Percentiles rank a stretch among this genome's conserved stretches.
Evolutionary conservation across 2,113 vertebrate species (phyloP).

Genomic region (Oreochromis niloticus): DNA sequence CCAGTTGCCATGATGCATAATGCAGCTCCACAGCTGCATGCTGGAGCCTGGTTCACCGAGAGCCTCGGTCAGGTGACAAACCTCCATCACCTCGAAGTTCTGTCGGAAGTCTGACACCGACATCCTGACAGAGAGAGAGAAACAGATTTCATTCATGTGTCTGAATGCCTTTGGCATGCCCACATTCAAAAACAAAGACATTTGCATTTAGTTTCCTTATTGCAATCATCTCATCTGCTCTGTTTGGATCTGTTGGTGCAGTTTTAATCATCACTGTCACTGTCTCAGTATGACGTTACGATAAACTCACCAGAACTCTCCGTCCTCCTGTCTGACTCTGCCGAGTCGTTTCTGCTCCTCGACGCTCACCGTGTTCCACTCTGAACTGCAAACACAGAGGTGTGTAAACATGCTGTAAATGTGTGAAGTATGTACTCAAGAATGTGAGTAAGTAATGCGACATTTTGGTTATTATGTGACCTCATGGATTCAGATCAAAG

Average conservation of each 20-base stretch:
- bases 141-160: background rate
- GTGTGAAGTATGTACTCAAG: background rate
- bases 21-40: slow-evolving; percentile 55
- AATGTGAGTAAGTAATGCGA: background rate
- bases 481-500: background rate
- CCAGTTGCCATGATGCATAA: slow-evolving; percentile 69
- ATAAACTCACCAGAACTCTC: slow-evolving; percentile 64
- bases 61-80: slow-evolving; percentile 67
- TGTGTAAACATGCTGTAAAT: background rate
- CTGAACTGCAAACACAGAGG: slow-evolving; percentile 4
- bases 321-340: slow-evolving; percentile 36
- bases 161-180: background rate
- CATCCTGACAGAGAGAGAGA: slow-evolving; percentile 63
- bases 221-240: background rate
- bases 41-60: background rate
- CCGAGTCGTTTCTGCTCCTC: slow-evolving; percentile 52
- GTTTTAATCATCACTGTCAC: accelerated
- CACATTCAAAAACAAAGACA: background rate
- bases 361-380: slow-evolving; percentile 37
- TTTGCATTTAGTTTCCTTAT: background rate
- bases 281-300: too few relatives aligned
- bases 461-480: background rate
- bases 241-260: background rate
- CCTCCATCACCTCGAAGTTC: slow-evolving; percentile 71
- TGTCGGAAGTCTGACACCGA: slow-evolving; percentile 67